Percentiles rank a stretch among this genome's conserved stretches.
Evolutionary conservation across 1,140 invertebrate genomes (phyloP).

Genomic region (Chelonus insularis): DNA sequence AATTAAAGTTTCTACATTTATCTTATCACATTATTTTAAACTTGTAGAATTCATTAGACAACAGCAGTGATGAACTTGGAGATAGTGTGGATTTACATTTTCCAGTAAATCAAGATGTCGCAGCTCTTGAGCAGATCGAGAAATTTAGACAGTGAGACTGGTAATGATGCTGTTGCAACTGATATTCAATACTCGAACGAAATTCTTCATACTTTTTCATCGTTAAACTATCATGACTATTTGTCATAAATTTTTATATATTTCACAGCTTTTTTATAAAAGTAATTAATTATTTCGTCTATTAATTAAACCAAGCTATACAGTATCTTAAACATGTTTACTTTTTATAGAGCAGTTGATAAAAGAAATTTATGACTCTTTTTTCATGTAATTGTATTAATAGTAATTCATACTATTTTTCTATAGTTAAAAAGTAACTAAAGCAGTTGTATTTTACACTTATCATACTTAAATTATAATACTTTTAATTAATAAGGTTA

Average conservation of each 20-base stretch:
- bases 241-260: neutral
- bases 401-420: neutral
- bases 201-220: constrained; percentile 35
- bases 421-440: neutral
- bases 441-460: neutral
- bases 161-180: constrained; percentile 28
- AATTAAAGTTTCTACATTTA: neutral
- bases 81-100: neutral
- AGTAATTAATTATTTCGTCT: too few species aligned
- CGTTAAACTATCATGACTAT: constrained; percentile 16
- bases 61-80: constrained; percentile 28
- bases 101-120: constrained; percentile 27
- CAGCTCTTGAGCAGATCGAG: constrained; percentile 24
- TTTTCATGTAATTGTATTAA: too few species aligned
- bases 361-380: too few species aligned
- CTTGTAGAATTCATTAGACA: constrained; percentile 25
- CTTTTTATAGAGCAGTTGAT: too few species aligned
- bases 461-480: too few species aligned
- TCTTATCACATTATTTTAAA: constrained; percentile 15
- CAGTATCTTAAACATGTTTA: too few species aligned
- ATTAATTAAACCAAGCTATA: too few species aligned
- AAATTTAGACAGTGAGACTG: constrained; percentile 24
- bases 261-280: too few species aligned
- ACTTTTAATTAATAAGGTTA: neutral
- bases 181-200: constrained; percentile 35